Evolutionary conservation across 2,888 invertebrate genomes (phyloP).

Genomic region (Aleiodes alternator): DNA sequence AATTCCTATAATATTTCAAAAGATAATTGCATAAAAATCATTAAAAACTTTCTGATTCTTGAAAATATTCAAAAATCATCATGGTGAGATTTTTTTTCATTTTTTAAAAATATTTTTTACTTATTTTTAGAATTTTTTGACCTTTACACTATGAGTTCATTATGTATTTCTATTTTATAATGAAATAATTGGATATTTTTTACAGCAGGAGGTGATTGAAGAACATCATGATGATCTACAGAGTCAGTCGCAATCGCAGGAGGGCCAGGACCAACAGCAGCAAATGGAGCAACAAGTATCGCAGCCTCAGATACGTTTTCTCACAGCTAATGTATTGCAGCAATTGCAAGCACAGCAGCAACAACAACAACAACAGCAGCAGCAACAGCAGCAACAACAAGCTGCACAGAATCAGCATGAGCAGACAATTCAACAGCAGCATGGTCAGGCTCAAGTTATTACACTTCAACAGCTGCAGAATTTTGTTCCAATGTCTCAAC

Average conservation of each 20-base stretch:
- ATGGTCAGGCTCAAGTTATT: constrained; percentile 74
- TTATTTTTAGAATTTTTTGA: too few species aligned
- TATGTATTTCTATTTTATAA: too few species aligned
- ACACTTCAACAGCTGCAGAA: constrained; percentile 76
- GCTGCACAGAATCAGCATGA: constrained; percentile 76
- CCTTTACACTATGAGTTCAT: too few species aligned
- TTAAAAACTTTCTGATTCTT: too few species aligned
- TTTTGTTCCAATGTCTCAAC: constrained; percentile 74
- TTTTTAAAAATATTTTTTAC: too few species aligned
- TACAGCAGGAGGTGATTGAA: constrained; percentile 70
- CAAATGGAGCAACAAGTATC: constrained; percentile 62
- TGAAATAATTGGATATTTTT: neutral
- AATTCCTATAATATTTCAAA: neutral
- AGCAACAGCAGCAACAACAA: constrained; percentile 64
- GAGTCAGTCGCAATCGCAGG: constrained; percentile 55
- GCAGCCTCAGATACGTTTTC: constrained; percentile 70
- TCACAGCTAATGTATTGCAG: constrained; percentile 72
- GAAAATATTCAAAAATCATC: too few species aligned
- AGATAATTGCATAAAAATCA: neutral
- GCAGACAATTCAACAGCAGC: constrained; percentile 66
- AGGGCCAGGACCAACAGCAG: constrained; percentile 62
- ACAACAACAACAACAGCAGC: constrained; percentile 56
- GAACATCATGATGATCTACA: constrained; percentile 68
- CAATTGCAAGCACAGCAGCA: constrained; percentile 69
- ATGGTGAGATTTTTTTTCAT: too few species aligned